Percentiles rank a stretch among this genome's conserved stretches.
These are phyloP conservation scores for Sebastes iracundus DNA, from an alignment of 2,797 vertebrate genomes.

Conservation along the genomic window DNA sequence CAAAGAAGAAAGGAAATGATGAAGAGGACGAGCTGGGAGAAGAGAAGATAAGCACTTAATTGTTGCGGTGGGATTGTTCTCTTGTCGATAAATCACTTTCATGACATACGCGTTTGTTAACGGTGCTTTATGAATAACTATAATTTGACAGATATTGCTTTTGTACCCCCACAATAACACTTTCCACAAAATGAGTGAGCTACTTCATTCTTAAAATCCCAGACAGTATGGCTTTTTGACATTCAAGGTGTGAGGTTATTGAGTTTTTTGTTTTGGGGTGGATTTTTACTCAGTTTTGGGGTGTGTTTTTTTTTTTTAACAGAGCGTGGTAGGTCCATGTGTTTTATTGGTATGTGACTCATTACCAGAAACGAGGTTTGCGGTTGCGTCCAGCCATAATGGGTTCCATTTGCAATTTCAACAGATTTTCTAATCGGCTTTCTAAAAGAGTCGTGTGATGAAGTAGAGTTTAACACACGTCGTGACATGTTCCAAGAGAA, in stretches of 20 bases:
- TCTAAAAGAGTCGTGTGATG: constrained; percentile 23
- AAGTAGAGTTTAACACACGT: constrained; percentile 11
- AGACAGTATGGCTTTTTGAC: background rate
- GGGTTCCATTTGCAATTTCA: constrained; percentile 53
- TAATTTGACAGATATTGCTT: background rate
- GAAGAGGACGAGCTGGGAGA: background rate
- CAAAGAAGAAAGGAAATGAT: background rate
- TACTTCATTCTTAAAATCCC: background rate
- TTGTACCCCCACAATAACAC: background rate
- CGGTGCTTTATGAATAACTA: background rate
- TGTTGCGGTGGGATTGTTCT: background rate
- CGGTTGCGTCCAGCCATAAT: constrained; percentile 41
- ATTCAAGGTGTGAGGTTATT: background rate
- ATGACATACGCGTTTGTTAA: background rate
- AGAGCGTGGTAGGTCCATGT: constrained; percentile 34
- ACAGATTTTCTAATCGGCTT: constrained; percentile 34
- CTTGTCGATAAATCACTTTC: background rate
- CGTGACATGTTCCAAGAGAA: background rate
- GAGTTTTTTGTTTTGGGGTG: background rate
- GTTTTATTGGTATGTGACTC: constrained; percentile 50
- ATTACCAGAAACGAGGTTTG: constrained; percentile 49
- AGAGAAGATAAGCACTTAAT: background rate
- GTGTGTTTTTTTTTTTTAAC: background rate
- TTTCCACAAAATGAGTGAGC: background rate
- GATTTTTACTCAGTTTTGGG: background rate